phyloP scores from a whole-genome alignment of 1,140 invertebrate genomes.

The Calycopis cecrops region DNA sequence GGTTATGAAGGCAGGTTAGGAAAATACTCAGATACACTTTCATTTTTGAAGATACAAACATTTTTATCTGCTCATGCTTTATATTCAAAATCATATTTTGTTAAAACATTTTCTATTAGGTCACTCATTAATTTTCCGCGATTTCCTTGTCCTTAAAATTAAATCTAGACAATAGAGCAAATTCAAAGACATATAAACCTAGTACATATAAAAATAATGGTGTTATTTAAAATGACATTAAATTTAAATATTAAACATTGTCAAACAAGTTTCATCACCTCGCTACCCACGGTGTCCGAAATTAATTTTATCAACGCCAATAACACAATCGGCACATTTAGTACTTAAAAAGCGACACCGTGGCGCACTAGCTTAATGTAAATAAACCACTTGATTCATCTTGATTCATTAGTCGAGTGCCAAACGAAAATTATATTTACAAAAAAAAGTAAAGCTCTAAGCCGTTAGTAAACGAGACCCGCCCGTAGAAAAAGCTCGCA shows the following conservation, averaged over 20 bases:
- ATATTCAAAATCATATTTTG: too few relatives aligned
- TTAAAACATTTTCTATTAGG: too few relatives aligned
- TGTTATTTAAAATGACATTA: slow-evolving; percentile 1
- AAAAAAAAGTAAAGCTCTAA: slow-evolving; percentile 11
- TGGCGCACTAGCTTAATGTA: neutral
- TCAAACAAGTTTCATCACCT: neutral
- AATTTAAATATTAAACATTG: neutral
- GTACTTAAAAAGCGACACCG: neutral
- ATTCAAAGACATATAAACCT: too few relatives aligned
- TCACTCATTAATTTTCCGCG: too few relatives aligned
- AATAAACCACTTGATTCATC: neutral
- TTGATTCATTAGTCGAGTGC: slow-evolving; percentile 8
- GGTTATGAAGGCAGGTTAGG: too few relatives aligned
- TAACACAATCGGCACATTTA: too few relatives aligned
- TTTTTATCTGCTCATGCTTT: too few relatives aligned
- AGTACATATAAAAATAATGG: slow-evolving; percentile 1
- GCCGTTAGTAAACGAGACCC: slow-evolving; percentile 7
- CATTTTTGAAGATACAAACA: too few relatives aligned
- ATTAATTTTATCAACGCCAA: neutral
- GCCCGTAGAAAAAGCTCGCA: slow-evolving; percentile 10
- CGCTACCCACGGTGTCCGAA: neutral
- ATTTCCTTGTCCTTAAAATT: too few relatives aligned
- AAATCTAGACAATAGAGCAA: too few relatives aligned
- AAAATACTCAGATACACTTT: too few relatives aligned
- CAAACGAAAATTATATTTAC: slow-evolving; percentile 5